phyloP scores from a whole-genome alignment of 2,888 invertebrate species.

The Globia sparganii region DNA sequence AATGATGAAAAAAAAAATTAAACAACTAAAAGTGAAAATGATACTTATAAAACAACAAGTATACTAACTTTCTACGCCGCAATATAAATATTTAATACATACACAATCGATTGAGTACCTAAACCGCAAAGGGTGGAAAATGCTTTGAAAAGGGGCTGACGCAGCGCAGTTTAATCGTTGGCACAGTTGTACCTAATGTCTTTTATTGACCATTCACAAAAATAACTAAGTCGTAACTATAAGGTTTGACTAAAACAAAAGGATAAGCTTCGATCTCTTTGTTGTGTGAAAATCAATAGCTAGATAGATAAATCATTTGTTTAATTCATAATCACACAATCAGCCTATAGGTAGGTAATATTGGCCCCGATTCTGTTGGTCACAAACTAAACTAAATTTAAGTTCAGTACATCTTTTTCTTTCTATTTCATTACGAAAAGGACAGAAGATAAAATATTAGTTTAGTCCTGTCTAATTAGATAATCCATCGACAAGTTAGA shows the following conservation, averaged over 20 bases:
- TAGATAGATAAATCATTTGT: background rate
- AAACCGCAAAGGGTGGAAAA: conserved; percentile 17
- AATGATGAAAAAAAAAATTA: background rate
- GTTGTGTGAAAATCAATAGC: background rate
- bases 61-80: background rate
- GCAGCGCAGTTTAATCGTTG: background rate
- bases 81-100: conserved; percentile 23
- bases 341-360: too few relatives aligned
- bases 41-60: background rate
- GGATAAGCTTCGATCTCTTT: background rate
- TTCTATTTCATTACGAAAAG: too few relatives aligned
- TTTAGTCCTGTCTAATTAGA: too few relatives aligned
- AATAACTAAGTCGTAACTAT: background rate
- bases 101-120: conserved; percentile 29
- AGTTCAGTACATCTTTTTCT: too few relatives aligned
- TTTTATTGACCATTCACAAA: background rate
- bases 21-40: background rate
- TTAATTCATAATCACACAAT: too few relatives aligned
- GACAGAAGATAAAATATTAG: too few relatives aligned
- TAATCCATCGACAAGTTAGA: too few relatives aligned
- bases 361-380: too few relatives aligned
- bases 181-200: background rate
- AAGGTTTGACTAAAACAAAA: background rate
- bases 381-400: too few relatives aligned
- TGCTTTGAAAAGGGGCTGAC: background rate